Percentiles rank a stretch among this genome's conserved stretches.
phyloP scores from a whole-genome alignment of 2,797 vertebrate genomes.

The Otolemur crassicaudatus region DNA sequence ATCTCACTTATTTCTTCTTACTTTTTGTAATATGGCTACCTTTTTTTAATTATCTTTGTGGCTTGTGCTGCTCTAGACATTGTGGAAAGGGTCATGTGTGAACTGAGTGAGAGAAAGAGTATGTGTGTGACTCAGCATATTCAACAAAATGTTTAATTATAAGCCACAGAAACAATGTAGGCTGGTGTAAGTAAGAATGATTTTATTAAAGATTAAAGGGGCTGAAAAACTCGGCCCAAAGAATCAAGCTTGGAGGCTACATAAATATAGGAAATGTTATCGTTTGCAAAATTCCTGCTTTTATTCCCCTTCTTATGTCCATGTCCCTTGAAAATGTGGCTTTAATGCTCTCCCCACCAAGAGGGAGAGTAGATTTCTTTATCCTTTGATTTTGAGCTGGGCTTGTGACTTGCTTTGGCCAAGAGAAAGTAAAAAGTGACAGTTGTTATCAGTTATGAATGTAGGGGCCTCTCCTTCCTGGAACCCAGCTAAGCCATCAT shows the following conservation, averaged over 20 bases:
- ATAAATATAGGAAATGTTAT: background rate
- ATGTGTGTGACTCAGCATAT: background rate
- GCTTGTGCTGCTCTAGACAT: background rate
- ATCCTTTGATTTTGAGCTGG: background rate
- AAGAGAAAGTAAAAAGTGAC: background rate
- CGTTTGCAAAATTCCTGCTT: background rate
- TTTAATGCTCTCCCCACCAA: background rate
- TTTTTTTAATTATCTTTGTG: background rate
- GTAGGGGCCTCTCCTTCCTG: background rate
- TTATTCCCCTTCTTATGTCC: background rate
- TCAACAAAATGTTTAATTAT: background rate
- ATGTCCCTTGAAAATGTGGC: background rate
- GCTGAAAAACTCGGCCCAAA: background rate
- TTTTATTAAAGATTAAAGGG: background rate
- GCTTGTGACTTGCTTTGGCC: background rate
- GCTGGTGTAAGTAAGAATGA: background rate
- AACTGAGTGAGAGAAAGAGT: background rate
- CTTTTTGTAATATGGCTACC: background rate
- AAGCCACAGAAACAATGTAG: constrained; percentile 6
- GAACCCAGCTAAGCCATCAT: background rate
- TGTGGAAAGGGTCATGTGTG: background rate
- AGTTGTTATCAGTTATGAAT: background rate
- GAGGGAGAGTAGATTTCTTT: background rate
- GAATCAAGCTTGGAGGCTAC: background rate
- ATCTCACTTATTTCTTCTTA: background rate